Conservation (phyloP, 2,888 invertebrate species). For the Netelia fuscicornis region DNA sequence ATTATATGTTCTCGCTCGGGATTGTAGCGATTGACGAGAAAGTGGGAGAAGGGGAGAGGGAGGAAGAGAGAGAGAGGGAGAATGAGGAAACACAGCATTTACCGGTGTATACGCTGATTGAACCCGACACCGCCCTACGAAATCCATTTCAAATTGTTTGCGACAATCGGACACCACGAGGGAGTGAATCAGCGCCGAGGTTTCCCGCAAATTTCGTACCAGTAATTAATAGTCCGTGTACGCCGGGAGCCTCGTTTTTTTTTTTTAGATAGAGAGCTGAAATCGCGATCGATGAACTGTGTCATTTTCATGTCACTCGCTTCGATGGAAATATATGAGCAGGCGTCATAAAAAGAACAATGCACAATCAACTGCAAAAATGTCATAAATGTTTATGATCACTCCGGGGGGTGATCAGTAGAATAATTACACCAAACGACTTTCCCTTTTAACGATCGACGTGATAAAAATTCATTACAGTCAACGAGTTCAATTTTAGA, state of each 20-base stretch:
- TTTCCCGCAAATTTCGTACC: slow-evolving; percentile 53
- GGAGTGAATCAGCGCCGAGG: slow-evolving; percentile 52
- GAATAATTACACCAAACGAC: slow-evolving; percentile 6
- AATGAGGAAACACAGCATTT: background rate
- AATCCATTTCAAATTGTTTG: slow-evolving; percentile 58
- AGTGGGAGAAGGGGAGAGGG: background rate
- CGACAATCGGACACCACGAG: slow-evolving; percentile 51
- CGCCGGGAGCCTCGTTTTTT: slow-evolving; percentile 34
- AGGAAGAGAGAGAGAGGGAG: background rate
- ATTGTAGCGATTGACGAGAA: slow-evolving; percentile 25
- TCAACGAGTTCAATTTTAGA: background rate
- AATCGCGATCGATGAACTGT: slow-evolving; percentile 41
- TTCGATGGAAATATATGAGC: slow-evolving; percentile 1
- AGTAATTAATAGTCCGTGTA: slow-evolving; percentile 58
- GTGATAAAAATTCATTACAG: background rate
- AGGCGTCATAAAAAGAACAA: slow-evolving; percentile 5
- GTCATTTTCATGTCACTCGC: slow-evolving; percentile 17
- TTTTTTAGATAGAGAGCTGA: slow-evolving; percentile 4
- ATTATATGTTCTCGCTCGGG: slow-evolving; percentile 42
- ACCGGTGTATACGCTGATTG: slow-evolving; percentile 49
- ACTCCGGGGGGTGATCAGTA: slow-evolving; percentile 9
- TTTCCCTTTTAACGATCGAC: slow-evolving; percentile 1
- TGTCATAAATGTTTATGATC: slow-evolving; percentile 15
- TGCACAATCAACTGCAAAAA: slow-evolving; percentile 40
- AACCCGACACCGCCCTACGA: slow-evolving; percentile 44